Evolutionary conservation across 2,888 invertebrate species (phyloP).

Genomic region (Synergus japonicus): DNA sequence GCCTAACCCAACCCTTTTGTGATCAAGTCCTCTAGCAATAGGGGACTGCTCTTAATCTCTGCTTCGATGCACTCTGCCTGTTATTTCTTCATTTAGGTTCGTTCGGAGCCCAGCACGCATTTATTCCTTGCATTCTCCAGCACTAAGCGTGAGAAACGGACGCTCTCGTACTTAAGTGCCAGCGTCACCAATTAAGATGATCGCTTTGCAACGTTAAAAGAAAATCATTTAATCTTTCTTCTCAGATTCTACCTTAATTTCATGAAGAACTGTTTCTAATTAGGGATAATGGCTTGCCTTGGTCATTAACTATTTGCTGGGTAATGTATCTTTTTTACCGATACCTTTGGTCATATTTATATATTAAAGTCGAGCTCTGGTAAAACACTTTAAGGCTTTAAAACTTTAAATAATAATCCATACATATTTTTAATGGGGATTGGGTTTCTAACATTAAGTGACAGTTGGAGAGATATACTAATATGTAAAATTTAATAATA

Average conservation of each 20-base stretch:
- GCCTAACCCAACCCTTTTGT: conserved; percentile 46
- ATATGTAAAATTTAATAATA: no score
- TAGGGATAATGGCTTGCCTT: neutral
- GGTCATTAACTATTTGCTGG: neutral
- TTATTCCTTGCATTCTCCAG: conserved; percentile 45
- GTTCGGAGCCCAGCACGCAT: conserved; percentile 51
- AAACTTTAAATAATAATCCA: no score
- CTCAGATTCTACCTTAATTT: neutral
- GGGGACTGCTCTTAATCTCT: conserved; percentile 61
- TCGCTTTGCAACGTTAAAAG: neutral
- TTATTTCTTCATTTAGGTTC: conserved; percentile 68
- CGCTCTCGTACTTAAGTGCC: conserved; percentile 27
- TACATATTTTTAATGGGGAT: no score
- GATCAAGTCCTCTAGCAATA: conserved; percentile 48
- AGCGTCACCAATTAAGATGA: conserved; percentile 28
- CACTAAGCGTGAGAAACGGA: conserved; percentile 52
- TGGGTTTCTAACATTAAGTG: no score
- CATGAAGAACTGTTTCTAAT: neutral
- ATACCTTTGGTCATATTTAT: neutral
- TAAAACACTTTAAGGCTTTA: no score
- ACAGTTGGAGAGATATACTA: no score
- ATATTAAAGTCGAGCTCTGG: no score
- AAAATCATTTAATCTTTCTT: neutral
- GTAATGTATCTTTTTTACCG: neutral
- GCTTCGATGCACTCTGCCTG: conserved; percentile 59